These are phyloP conservation scores for Cephus rjabovi DNA, from an alignment of 2,888 invertebrate species.

Conservation along the genomic window DNA sequence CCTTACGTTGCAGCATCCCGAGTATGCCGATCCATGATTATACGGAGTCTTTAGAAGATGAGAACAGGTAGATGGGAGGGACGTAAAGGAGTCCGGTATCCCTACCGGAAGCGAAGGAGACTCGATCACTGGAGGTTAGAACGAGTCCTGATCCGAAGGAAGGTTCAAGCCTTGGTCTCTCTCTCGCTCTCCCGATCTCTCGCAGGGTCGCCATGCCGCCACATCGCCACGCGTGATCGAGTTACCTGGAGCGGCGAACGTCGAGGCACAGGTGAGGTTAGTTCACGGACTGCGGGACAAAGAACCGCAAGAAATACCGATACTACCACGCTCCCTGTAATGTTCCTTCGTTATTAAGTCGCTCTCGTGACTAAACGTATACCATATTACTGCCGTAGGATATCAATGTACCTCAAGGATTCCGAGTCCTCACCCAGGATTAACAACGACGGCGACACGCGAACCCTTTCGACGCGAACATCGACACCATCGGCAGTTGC, in stretches of 20 bases:
- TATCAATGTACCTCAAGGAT: not conserved
- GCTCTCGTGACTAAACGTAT: conserved; percentile 36
- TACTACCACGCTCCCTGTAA: conserved; percentile 47
- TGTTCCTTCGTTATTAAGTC: conserved; percentile 35
- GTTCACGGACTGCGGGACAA: conserved; percentile 56
- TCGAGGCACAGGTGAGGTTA: conserved; percentile 45
- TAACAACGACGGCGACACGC: conserved; percentile 34
- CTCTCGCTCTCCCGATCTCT: not conserved
- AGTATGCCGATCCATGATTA: not conserved
- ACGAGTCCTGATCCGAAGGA: not conserved
- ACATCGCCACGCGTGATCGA: conserved; percentile 60
- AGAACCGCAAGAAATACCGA: conserved; percentile 63
- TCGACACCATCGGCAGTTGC: conserved; percentile 42
- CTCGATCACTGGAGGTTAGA: not conserved
- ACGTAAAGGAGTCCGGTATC: not conserved
- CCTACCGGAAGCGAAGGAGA: conserved; percentile 6
- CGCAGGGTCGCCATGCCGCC: conserved; percentile 1
- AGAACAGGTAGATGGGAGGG: not conserved
- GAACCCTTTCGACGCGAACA: conserved; percentile 40
- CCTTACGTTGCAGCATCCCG: not conserved
- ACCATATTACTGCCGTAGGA: not conserved
- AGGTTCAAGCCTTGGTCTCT: not conserved
- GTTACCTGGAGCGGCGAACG: conserved; percentile 52
- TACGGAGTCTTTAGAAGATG: not conserved
- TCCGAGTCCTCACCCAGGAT: not conserved